Base-by-base conservation (phyloP, 2,113 vertebrate genomes). In the Athene noctua region DNA sequence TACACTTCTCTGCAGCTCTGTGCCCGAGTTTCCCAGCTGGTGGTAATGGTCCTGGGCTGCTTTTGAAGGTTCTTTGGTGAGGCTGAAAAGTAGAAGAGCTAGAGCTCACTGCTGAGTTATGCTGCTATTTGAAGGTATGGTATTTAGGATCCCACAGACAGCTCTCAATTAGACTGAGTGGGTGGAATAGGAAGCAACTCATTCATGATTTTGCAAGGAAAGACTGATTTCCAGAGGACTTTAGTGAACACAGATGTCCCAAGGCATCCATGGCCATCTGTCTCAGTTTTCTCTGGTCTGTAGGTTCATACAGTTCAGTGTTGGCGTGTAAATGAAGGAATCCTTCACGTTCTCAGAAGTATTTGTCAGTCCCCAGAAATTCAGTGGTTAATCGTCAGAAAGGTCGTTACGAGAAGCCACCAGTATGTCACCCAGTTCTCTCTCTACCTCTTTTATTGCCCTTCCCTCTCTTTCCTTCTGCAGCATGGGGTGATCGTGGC, bases 401-500 rank as follows among this genome's bases (percentile, higher is more conserved):
- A 17, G 8, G 46, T 80, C 32, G 0, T 52, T 6, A 2, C 0
- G 5, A 61, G 65, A 46, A 75, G 57, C 47, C 49, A 30, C 34
- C 30, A 4, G 4, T 4, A 1, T 11, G 25, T 70, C 47, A 38
- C 62, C 11, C 44, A 11, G 19, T 10, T 63, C 40, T 58, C 36
- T 18, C 36, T 34, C 67, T 40, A 6, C n/a, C 38, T 75, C 65
- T 21, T 54, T 40, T 1, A 86, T 4, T 40, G 15, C 47, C 57
- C 57, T 57, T 21, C 49, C 13, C 1, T 83, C 40, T 91, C 77
- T 78, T 80, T 71, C 72, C 72, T 95, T 94, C 96, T 91, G 85
- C 98, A 99, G 99, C 99, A 99, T 29, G 99, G 99, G 75, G 99
- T 99, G 96, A 99, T 99, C 51, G 98, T 99, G 62, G 98, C 99